phyloP scores from a whole-genome alignment of 2,113 vertebrate genomes.

The Acanthochromis polyacanthus region DNA sequence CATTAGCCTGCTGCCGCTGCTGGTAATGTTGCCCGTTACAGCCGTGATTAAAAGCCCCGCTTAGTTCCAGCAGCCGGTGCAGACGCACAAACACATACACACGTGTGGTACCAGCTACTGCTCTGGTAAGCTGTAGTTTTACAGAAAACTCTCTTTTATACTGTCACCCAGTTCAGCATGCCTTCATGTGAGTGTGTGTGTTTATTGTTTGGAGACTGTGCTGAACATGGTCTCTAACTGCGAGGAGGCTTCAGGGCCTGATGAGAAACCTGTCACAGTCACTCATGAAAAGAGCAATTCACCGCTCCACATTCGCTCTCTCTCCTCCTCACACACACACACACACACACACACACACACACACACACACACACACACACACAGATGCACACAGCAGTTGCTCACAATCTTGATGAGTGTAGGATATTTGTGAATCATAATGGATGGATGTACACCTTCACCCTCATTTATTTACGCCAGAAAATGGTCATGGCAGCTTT shows the following conservation, averaged over 20 bases:
- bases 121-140: slow-evolving; percentile 31
- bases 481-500: neutral
- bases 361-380: slow-evolving; percentile 9
- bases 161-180: slow-evolving; percentile 32
- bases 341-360: neutral
- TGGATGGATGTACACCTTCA: slow-evolving; percentile 14
- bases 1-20: slow-evolving; percentile 86
- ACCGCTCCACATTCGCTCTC: slow-evolving; percentile 32
- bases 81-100: slow-evolving; percentile 59
- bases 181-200: slow-evolving; percentile 2
- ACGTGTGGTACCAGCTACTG: slow-evolving; percentile 39
- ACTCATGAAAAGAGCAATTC: slow-evolving; percentile 81
- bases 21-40: slow-evolving; percentile 84
- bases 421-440: slow-evolving; percentile 17
- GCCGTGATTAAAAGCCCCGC: slow-evolving; percentile 85
- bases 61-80: slow-evolving; percentile 82
- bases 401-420: slow-evolving; percentile 27
- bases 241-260: slow-evolving; percentile 63
- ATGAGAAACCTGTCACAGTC: slow-evolving; percentile 77
- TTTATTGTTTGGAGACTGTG: slow-evolving; percentile 42
- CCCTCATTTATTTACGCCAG: slow-evolving; percentile 11
- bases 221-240: slow-evolving; percentile 60
- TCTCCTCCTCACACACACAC: slow-evolving; percentile 2
- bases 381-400: slow-evolving; percentile 8
- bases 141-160: slow-evolving; percentile 50